Percentiles rank a stretch among this genome's conserved stretches.
phyloP scores from a whole-genome alignment of 37 sponge, comb jelly and placozoan species.

The Aplysina aerophoba region DNA sequence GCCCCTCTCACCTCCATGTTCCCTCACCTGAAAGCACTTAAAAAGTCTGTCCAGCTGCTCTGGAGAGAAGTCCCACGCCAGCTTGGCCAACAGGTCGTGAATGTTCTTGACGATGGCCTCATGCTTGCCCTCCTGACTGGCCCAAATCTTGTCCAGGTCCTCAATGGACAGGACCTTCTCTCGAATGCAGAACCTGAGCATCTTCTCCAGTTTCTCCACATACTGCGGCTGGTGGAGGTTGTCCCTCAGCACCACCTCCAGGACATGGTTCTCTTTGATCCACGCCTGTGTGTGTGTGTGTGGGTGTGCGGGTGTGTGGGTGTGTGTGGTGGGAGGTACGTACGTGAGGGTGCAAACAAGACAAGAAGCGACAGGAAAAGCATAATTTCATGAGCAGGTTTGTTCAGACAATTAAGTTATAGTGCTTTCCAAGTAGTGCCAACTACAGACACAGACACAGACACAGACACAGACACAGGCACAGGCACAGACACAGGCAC shows the following conservation, averaged over 20 bases:
- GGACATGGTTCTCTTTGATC: constrained; percentile 85
- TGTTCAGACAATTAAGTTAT: background rate
- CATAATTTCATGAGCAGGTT: background rate
- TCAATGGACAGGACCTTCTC: constrained; percentile 76
- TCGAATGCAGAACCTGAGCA: constrained; percentile 85
- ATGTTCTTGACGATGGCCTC: constrained; percentile 98
- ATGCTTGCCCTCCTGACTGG: constrained; percentile 94
- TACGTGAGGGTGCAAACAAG: background rate
- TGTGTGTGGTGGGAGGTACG: no score
- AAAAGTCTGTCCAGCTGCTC: constrained; percentile 94
- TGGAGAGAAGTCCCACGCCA: constrained; percentile 96
- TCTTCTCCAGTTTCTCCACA: constrained; percentile 94
- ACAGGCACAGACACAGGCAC: background rate
- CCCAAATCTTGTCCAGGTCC: constrained; percentile 93
- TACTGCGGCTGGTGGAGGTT: constrained; percentile 97
- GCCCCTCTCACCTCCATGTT: no score
- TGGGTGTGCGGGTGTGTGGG: no score
- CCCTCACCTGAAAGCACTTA: constrained; percentile 86
- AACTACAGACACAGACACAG: background rate
- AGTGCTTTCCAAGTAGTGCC: background rate
- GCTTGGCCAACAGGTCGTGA: constrained; percentile 90
- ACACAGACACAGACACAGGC: background rate
- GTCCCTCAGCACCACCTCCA: constrained; percentile 89
- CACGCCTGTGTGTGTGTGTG: constrained; percentile 42
- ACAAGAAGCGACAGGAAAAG: background rate